Evolutionary conservation across 2,888 invertebrate species (phyloP), one percentile per base, ranked within the genome.

Genomic region (Caenorhabditis becei): DNA sequence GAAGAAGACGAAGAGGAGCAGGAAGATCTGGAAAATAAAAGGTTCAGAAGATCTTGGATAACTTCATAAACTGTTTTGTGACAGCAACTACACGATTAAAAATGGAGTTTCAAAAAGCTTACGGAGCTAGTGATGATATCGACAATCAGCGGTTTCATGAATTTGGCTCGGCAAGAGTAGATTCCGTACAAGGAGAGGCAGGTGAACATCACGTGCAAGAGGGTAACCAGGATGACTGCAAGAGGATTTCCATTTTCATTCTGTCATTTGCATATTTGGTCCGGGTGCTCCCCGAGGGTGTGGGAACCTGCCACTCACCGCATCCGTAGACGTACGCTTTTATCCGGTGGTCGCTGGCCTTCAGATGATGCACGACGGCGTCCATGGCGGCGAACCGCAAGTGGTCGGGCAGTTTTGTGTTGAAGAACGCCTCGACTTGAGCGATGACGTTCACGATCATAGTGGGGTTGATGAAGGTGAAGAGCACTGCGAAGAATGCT

Each of bases 391-490:
- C 53, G 20, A 77, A 70, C 41, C 77, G 67, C n/a, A 82, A 44
- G 49, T 74, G 54, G 2, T 72, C 69, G 0, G 82, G 82, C 35
- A 82, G 58, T 65, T 78, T 69, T n/a, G 67, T 69, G 35, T 72
- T 72, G 49, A 82, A 65, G 28, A 74, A 78, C 47, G 74, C 66
- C 65, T 82, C 82, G 54, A 78, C 44, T 78, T 82, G 82, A 23
- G 80, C 62, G 47, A 83, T 72, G 35, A 83, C 83, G 75, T 85
- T 86, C 44, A 85, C 66, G 28, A 86, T 79, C 86, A 86, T 86
- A 47, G 83, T 83, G 53, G 86, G 86, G 65, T 86, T 86, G 77
- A 86, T 86, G 78, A 86, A 86, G n/a, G 80, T 83, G 80, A 86
- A 86, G 47, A 86, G 82, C 69, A 86, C 84, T 54, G 84, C 82